Evolutionary conservation across 2,888 invertebrate species (phyloP), one percentile per base, ranked within the genome.

Genomic region (Psylliodes chrysocephalus): DNA sequence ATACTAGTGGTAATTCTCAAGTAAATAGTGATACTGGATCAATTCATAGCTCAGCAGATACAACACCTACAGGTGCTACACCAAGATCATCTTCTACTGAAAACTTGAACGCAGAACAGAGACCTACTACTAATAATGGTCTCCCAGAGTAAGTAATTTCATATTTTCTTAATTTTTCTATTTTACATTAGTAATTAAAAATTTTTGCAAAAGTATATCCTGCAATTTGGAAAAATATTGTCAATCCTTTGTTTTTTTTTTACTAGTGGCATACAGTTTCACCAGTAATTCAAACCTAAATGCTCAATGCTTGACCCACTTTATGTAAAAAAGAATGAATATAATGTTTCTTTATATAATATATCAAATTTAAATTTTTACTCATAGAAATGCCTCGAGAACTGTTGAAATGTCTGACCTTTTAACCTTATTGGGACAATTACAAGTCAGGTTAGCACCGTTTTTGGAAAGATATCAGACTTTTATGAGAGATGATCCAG

Each of bases 361-460:
- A n/a, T 18, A n/a, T 51, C 1, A 33, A 10, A 15, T 12, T 7
- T 28, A n/a, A n/a, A n/a, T n/a, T n/a, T n/a, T n/a, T n/a, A n/a
- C n/a, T n/a, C n/a, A n/a, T 33, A 76, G 76, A 53, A 79, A 78
- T 69, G 77, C 79, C 25, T 82, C 83, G 8, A 82, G 86, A 56
- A 85, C 87, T 25, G 77, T 82, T 19, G 85, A 84, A 72, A 84
- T 89, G 83, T 86, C 86, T 12, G 85, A 85, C 60, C 77, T 89
- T 7, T 74, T 90, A 69, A 84, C 85, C 30, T 84, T 84, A 69
- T 79, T 89, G 44, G 78, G 82, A 54, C 81, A 82, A 44, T 79
- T 89, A 14, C 87, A 89, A 71, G 77, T 79, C 30, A 86, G 91
- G 63, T 82, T 92, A 52, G 85, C 87, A 67, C 91, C 92, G 0